phyloP scores from a whole-genome alignment of 2,113 vertebrate species.

The Actenoides hombroni region DNA sequence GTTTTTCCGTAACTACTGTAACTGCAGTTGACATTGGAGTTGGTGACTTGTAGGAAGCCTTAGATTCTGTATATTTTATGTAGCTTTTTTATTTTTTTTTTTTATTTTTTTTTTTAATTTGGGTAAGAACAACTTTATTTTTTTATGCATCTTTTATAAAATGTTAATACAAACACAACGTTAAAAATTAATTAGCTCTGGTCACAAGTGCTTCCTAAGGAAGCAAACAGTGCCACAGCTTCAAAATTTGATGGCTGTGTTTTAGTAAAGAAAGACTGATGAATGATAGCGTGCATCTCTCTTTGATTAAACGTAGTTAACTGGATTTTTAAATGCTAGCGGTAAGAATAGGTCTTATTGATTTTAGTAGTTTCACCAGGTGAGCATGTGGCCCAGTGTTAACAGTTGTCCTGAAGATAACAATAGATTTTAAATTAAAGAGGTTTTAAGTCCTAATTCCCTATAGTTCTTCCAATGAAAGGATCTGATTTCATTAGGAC shows the following conservation, averaged over 20 bases:
- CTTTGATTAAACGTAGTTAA: background rate
- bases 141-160: background rate
- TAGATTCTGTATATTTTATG: background rate
- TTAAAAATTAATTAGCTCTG: background rate
- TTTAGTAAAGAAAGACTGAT: background rate
- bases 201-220: background rate
- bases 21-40: background rate
- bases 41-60: background rate
- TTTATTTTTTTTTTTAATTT: background rate
- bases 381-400: background rate
- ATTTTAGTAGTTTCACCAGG: background rate
- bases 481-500: background rate
- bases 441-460: background rate
- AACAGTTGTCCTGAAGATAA: background rate
- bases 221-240: background rate
- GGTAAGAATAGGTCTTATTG: background rate
- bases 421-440: background rate
- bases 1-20: background rate
- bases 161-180: background rate
- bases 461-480: background rate
- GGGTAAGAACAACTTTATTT: background rate
- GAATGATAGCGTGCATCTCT: background rate
- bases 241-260: background rate
- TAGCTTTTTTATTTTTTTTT: background rate
- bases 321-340: background rate